phyloP scores from a whole-genome alignment of 2,113 vertebrate species.

The Pseudolaguvia tuberculata region DNA sequence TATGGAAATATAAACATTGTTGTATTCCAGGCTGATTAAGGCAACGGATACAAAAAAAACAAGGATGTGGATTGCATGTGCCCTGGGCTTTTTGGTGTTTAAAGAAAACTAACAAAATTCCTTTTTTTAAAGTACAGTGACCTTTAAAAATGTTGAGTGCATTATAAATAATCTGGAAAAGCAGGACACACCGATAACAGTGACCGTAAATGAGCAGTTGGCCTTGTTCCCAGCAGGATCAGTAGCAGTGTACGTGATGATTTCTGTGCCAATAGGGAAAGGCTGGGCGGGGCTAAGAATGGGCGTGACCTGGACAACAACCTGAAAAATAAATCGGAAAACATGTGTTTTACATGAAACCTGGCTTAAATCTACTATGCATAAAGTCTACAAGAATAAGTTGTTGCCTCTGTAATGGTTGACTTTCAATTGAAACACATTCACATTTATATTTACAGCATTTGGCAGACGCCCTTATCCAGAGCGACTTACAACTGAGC shows the following conservation, averaged over 20 bases:
- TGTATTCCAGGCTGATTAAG: not conserved
- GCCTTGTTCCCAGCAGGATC: constrained; percentile 83
- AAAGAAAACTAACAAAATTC: not conserved
- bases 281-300: constrained; percentile 83
- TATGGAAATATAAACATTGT: constrained; percentile 54
- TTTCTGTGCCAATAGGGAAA: constrained; percentile 82
- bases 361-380: not conserved
- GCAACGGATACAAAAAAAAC: not conserved
- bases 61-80: not conserved
- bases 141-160: not conserved
- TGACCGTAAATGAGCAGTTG: constrained; percentile 87
- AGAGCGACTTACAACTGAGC: too few species aligned
- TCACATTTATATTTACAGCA: too few species aligned
- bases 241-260: constrained; percentile 77
- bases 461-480: too few species aligned
- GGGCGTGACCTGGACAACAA: constrained; percentile 80
- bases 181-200: constrained; percentile 80
- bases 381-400: too few species aligned
- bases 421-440: too few species aligned
- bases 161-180: constrained; percentile 4
- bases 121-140: not conserved
- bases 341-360: not conserved
- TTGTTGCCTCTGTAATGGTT: too few species aligned
- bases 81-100: not conserved
- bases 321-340: constrained; percentile 64